Evolutionary conservation across 2,888 invertebrate genomes (phyloP), one percentile per base, ranked within the genome.

Genomic region (Reticulitermes lucifugus): DNA sequence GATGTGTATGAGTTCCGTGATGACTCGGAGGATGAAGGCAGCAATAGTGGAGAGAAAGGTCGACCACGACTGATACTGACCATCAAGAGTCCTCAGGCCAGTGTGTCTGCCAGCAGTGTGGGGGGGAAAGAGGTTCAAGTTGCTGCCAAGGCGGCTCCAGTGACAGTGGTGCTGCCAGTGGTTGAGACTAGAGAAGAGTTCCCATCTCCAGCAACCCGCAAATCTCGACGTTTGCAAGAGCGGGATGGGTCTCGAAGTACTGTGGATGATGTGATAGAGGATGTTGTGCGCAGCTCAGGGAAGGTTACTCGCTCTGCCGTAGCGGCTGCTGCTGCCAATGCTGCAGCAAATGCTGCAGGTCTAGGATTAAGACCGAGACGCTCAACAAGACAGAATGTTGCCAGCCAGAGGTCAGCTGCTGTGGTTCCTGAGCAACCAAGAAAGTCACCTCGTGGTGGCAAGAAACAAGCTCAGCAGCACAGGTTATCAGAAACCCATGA

Each of bases 1-100:
- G 98, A 98, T 89, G 94, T 98, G 5, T 98, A 98, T 89, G 98
- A 98, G 90, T 98, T 98, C 90, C 95, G 96, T 88, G 98, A 98
- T 89, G 98, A 98, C 90, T 96, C 96, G 9, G 96, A 95, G 71
- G 97, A 98, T 89, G 96, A 96, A 89, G 92, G 92, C 29, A 90
- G 91, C 79, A 79, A 70, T 4, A 90, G 92, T 60, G 89, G 90
- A 77, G 91, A 90, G 77, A 93, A 94, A 89, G 91, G 92, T 84
- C 93, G 96, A 41, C 96, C 96, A 0, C 92, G 97, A 71, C 91
- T 96, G 79, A 96, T 97, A 88, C 91, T 97, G 75, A 97, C 96
- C 0, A 97, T 96, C 86, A 97, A 96, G 90, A 95, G 91, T n/a
- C 91, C 91, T 0, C 81, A 81, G 46, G 81, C 70, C 25, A 80